Evolutionary conservation across 2,113 vertebrate genomes (phyloP), one percentile per base, ranked within the genome.

Genomic region (Noturus placidus): DNA sequence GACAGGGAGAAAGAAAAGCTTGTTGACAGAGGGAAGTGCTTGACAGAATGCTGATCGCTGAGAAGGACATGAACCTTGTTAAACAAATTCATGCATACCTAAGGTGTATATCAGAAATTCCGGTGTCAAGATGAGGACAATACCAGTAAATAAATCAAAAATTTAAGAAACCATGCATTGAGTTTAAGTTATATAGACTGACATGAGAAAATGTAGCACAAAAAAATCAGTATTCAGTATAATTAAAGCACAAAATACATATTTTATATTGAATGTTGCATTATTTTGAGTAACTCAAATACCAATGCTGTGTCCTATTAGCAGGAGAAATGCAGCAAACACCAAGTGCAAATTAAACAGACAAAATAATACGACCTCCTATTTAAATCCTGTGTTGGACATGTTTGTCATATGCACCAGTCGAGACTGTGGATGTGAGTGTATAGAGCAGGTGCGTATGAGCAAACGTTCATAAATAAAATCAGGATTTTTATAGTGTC

Each of bases 51-150:
- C 95, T 95, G 95, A 96, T 96, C 94, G 94, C 94, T 94, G 94
- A 94, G 93, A 95, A 96, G 95, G 95, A 96, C 95, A 96, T 96
- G 95, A 96, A 96, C 95, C 96, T 96, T 95, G 95, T 97, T 96
- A 95, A 88, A 88, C 79, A 89, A 87, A 90, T 86, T 85, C 50
- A 87, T 91, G 90, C 88, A 91, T 89, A 84, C 76, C 89, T 88
- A 87, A 81, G 76, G 77, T 87, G 57, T 59, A 87, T 72, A 85
- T 74, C 72, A 56, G 72, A 83, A 87, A 83, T 83, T 57, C n/a
- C 22, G 76, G 52, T 82, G 87, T 84, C 57, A 69, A 67, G 70
- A 67, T 25, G 22, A 77, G 72, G 33, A 78, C 38, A 56, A 65
- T 88, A 56, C 8, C 22, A 74, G n/a, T 50, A 33, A 84, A 84